A percentile compares a stretch with the other conserved stretches of the same genome.
Evolutionary conservation across 2,888 invertebrate genomes (phyloP).

Genomic region (Tachina grossa): DNA sequence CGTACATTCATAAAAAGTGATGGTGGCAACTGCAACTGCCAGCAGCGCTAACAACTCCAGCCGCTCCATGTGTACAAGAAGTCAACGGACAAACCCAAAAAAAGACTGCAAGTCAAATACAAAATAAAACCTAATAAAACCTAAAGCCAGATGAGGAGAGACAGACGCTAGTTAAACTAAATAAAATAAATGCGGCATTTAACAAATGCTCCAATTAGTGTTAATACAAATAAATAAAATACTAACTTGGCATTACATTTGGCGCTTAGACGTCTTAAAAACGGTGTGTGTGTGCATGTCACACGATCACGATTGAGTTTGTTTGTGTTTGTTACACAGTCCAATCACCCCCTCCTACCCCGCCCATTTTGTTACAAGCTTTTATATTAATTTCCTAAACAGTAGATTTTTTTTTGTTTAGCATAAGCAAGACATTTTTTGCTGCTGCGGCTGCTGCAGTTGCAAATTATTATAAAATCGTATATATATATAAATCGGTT

Average conservation of each 20-base stretch:
- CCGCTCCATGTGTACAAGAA: background rate
- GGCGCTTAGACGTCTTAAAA: conserved; percentile 62
- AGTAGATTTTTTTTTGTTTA: conserved; percentile 56
- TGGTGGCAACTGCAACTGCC: conserved; percentile 12
- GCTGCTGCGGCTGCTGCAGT: background rate
- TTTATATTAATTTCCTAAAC: conserved; percentile 55
- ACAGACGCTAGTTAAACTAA: conserved; percentile 33
- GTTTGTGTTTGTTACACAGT: conserved; percentile 10
- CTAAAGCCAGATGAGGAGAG: conserved; percentile 1
- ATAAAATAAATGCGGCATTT: conserved; percentile 69
- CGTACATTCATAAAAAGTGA: conserved; percentile 55
- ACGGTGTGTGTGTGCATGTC: background rate
- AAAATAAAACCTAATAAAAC: background rate
- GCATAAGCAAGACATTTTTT: conserved; percentile 37
- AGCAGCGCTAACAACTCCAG: background rate
- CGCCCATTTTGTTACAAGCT: background rate
- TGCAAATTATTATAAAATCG: conserved; percentile 36
- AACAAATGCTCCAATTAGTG: conserved; percentile 74
- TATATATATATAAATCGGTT: too few species aligned
- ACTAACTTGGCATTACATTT: conserved; percentile 69
- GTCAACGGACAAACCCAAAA: background rate
- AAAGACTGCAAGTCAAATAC: background rate
- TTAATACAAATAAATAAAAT: conserved; percentile 72
- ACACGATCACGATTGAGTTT: conserved; percentile 46
- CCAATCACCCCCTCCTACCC: background rate